Evolutionary conservation across 2,888 invertebrate species (phyloP).

Genomic region (Mimachlamys varia): DNA sequence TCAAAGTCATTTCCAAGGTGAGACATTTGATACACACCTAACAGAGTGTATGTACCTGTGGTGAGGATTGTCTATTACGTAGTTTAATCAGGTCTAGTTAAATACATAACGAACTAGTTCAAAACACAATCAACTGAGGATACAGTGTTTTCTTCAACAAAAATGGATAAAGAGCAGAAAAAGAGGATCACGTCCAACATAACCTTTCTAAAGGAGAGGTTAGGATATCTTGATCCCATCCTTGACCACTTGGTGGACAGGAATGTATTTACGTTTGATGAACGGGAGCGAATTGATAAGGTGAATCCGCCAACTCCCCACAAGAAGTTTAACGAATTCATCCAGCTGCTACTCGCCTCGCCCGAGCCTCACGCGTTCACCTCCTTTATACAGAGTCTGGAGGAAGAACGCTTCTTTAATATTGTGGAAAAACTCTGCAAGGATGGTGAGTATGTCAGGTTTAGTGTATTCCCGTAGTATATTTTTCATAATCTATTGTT

Average conservation of each 20-base stretch:
- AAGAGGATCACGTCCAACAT: constrained; percentile 52
- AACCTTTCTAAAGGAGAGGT: constrained; percentile 51
- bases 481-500: too few relatives aligned
- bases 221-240: constrained; percentile 52
- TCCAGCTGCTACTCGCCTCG: constrained; percentile 49
- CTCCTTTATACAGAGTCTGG: constrained; percentile 49
- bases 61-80: neutral
- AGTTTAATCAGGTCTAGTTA: neutral
- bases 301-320: constrained; percentile 52
- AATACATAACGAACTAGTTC: neutral
- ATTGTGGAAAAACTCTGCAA: constrained; percentile 54
- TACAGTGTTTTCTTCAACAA: constrained; percentile 1
- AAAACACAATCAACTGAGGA: neutral
- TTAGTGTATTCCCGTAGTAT: too few relatives aligned
- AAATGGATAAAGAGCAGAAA: constrained; percentile 52
- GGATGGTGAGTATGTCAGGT: constrained; percentile 44
- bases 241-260: constrained; percentile 48
- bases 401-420: constrained; percentile 52
- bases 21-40: neutral
- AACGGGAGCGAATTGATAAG: constrained; percentile 49
- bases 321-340: constrained; percentile 53
- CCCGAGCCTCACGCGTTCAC: constrained; percentile 48
- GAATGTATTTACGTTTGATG: constrained; percentile 50
- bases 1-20: neutral
- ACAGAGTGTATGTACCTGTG: too few relatives aligned